Evolutionary conservation across 2,888 invertebrate genomes (phyloP).

Genomic region (Chloroclysta siterata): DNA sequence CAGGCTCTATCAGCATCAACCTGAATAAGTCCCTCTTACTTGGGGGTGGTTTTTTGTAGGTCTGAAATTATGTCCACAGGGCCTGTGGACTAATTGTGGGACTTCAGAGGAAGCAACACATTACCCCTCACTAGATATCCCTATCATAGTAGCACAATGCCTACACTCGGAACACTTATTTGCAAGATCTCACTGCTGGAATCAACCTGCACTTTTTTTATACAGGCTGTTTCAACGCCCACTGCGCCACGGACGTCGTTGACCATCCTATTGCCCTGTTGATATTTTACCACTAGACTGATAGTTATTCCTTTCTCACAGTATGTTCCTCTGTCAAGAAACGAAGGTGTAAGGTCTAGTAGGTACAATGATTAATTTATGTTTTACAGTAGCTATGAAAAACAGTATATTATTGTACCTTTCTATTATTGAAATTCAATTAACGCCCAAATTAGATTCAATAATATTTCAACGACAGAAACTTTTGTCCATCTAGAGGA

Average conservation of each 20-base stretch:
- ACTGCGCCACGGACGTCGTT: background rate
- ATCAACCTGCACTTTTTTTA: background rate
- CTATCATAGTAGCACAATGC: no score
- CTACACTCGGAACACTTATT: no score
- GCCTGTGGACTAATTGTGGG: no score
- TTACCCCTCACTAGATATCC: no score
- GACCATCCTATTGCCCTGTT: background rate
- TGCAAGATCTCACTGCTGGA: no score
- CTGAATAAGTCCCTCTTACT: no score
- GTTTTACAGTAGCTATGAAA: conserved; percentile 28
- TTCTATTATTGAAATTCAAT: conserved; percentile 36
- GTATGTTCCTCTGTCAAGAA: background rate
- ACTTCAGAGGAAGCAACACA: no score
- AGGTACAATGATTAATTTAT: conserved; percentile 6
- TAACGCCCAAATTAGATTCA: conserved; percentile 30
- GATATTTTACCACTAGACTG: background rate
- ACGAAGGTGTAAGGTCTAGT: background rate
- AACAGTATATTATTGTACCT: conserved; percentile 15
- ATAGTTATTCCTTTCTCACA: background rate
- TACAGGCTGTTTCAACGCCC: background rate
- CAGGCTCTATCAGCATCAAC: no score
- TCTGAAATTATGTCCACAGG: no score
- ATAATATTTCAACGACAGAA: conserved; percentile 29
- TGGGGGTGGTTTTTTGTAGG: no score
- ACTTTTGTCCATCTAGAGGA: conserved; percentile 30